Evolutionary conservation across 2,113 vertebrate species (phyloP).

Genomic region (Thomomys bottae): DNA sequence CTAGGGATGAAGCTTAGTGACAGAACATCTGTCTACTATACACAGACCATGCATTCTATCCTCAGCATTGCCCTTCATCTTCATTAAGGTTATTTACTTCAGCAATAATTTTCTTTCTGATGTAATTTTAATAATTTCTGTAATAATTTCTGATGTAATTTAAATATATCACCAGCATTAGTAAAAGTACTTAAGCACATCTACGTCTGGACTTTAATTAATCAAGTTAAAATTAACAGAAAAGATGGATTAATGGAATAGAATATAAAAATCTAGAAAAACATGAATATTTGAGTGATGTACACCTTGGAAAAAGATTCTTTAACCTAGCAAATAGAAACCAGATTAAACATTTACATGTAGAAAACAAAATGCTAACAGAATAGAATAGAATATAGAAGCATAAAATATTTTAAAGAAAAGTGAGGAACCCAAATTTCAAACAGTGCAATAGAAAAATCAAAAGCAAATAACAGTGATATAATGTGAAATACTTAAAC

Average conservation of each 20-base stretch:
- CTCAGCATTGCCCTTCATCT: background rate
- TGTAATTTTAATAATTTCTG: no score
- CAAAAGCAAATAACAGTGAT: no score
- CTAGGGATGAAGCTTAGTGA: no score
- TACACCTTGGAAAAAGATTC: background rate
- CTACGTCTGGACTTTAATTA: background rate
- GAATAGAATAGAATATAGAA: background rate
- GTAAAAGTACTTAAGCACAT: background rate
- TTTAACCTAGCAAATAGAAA: background rate
- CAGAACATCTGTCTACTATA: no score
- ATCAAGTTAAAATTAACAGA: background rate
- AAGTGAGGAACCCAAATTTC: no score
- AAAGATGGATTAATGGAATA: background rate
- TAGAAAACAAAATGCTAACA: background rate
- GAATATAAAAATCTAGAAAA: slow-evolving; percentile 25
- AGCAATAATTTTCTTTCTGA: no score
- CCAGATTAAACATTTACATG: slow-evolving; percentile 16
- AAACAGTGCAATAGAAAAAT: no score
- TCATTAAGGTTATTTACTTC: background rate
- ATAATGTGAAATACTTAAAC: background rate
- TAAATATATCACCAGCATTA: no score
- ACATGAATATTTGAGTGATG: background rate
- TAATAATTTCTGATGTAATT: no score
- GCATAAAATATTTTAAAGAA: background rate
- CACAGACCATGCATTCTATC: no score